A percentile compares a stretch with the other conserved stretches of the same genome.
phyloP scores from a whole-genome alignment of 2,888 invertebrate genomes.

The Lasiommata megera region DNA sequence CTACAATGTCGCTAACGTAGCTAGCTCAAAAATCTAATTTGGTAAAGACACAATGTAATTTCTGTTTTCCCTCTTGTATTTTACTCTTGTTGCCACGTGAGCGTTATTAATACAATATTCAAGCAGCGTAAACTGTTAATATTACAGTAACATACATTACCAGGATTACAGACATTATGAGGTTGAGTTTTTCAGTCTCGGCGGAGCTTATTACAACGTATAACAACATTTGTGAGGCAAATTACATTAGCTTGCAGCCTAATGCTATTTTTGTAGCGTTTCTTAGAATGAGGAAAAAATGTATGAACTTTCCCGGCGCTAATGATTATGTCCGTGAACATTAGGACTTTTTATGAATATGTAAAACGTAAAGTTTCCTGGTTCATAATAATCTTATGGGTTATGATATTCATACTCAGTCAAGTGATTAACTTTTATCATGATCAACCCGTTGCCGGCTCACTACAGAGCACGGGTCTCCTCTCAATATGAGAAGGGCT shows the following conservation, averaged over 20 bases:
- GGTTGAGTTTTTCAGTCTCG: conserved; percentile 29
- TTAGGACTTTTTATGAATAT: conserved; percentile 22
- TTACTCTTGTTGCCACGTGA: neutral
- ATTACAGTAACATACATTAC: conserved; percentile 28
- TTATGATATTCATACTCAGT: no score
- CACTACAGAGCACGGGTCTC: no score
- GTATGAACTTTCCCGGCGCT: conserved; percentile 33
- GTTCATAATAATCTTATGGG: no score
- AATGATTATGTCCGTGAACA: conserved; percentile 30
- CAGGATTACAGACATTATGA: conserved; percentile 32
- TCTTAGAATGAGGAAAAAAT: conserved; percentile 36
- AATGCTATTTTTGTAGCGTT: conserved; percentile 35
- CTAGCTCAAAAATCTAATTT: neutral
- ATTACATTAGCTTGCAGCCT: conserved; percentile 48
- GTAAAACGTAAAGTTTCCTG: neutral
- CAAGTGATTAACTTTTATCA: no score
- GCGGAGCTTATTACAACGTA: conserved; percentile 36
- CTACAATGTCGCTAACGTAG: no score
- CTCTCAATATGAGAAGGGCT: no score
- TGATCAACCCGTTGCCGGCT: no score
- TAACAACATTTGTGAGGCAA: conserved; percentile 60
- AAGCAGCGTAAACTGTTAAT: conserved; percentile 45
- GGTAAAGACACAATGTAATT: neutral
- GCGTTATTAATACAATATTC: conserved; percentile 47
- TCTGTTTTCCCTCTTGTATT: neutral